Evolutionary conservation across 2,888 invertebrate genomes (phyloP).

Genomic region (Chymomyza fuscimana): DNA sequence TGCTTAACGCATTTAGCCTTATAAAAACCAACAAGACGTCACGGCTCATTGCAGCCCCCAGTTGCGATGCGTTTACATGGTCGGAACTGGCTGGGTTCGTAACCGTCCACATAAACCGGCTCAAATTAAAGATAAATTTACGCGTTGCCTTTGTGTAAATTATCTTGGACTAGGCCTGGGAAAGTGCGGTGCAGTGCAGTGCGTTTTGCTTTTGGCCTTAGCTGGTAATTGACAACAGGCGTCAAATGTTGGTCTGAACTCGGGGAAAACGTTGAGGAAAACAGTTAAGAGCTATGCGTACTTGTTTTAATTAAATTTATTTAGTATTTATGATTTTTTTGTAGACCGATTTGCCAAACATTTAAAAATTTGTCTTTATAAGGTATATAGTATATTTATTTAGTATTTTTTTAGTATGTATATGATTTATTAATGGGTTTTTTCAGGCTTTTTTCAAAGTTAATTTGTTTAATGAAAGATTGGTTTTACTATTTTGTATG

Average conservation of each 20-base stretch:
- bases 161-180: conserved; percentile 56
- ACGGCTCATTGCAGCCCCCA: conserved; percentile 22
- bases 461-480: neutral
- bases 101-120: conserved; percentile 51
- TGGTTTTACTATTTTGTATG: neutral
- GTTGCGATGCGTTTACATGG: conserved; percentile 8
- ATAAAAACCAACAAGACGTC: conserved; percentile 69
- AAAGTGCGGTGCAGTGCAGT: conserved; percentile 54
- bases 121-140: conserved; percentile 55
- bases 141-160: conserved; percentile 63
- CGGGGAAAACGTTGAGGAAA: neutral
- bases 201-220: conserved; percentile 10
- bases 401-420: conserved; percentile 21
- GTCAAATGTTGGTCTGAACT: conserved; percentile 54
- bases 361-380: conserved; percentile 37
- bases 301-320: neutral
- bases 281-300: neutral
- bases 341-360: conserved; percentile 37
- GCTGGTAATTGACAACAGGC: conserved; percentile 62
- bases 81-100: neutral
- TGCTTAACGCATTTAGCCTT: conserved; percentile 75
- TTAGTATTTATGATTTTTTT: neutral
- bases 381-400: conserved; percentile 11
- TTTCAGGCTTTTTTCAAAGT: neutral
- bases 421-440: neutral